Conservation (phyloP, 2,888 invertebrate species). For the Odontocolon sp. region DNA sequence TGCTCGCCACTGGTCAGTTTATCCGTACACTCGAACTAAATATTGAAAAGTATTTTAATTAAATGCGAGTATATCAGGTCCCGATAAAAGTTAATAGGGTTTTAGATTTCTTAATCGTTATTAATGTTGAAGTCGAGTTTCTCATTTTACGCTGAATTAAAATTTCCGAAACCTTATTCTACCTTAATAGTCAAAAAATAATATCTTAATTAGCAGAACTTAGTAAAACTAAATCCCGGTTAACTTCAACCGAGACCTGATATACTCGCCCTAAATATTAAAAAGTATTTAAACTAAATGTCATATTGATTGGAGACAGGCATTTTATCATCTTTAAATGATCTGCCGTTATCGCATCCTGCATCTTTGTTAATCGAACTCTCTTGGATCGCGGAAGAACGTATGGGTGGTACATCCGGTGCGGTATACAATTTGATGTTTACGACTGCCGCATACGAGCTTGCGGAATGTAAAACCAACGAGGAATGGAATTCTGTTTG, state of each 20-base stretch:
- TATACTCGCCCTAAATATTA: too few species aligned
- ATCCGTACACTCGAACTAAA: too few species aligned
- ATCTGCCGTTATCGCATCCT: conserved; percentile 75
- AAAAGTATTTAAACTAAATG: too few species aligned
- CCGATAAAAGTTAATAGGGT: too few species aligned
- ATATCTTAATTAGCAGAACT: too few species aligned
- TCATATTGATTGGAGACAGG: conserved; percentile 63
- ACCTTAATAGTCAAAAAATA: too few species aligned
- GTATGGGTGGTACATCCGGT: conserved; percentile 91
- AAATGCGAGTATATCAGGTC: neutral
- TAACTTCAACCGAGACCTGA: too few species aligned
- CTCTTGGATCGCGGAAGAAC: conserved; percentile 85
- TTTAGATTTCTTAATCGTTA: too few species aligned
- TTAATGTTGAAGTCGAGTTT: too few species aligned
- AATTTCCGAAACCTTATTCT: too few species aligned
- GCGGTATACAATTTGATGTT: conserved; percentile 90
- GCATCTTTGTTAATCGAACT: conserved; percentile 82
- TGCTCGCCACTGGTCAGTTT: conserved; percentile 83
- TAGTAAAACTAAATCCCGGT: too few species aligned
- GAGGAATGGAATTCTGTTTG: conserved; percentile 79
- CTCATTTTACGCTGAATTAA: too few species aligned
- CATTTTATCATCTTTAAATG: conserved; percentile 66
- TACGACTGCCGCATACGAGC: conserved; percentile 84
- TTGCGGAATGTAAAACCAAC: conserved; percentile 52
- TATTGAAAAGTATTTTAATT: neutral